A percentile compares a stretch with the other conserved stretches of the same genome.
phyloP scores from a whole-genome alignment of 2,113 vertebrate species.

The Sebastes schlegelii region DNA sequence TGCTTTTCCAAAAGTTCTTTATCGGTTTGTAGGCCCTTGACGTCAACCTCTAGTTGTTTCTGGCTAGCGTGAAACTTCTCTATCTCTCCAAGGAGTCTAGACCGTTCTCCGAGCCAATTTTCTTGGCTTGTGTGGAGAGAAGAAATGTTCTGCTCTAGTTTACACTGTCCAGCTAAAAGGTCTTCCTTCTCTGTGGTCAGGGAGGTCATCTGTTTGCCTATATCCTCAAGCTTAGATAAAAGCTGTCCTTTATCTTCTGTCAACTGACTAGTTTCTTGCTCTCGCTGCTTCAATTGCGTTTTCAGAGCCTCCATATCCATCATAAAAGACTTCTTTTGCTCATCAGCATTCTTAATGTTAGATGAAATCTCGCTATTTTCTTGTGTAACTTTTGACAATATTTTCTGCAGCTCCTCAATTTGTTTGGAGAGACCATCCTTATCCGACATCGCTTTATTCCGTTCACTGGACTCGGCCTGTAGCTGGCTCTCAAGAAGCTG shows the following conservation, averaged over 20 bases:
- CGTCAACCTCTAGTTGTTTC: constrained; percentile 70
- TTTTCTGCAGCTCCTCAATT: constrained; percentile 78
- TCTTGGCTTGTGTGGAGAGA: constrained; percentile 77
- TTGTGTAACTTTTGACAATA: constrained; percentile 73
- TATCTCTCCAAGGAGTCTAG: constrained; percentile 73
- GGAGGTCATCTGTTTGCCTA: constrained; percentile 71
- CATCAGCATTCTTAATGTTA: constrained; percentile 80
- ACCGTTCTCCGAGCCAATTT: constrained; percentile 69
- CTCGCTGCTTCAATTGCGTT: constrained; percentile 70
- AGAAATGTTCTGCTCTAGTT: constrained; percentile 77
- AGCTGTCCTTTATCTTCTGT: constrained; percentile 77
- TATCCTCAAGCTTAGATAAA: constrained; percentile 70
- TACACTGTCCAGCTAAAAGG: constrained; percentile 74
- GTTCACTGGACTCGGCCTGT: constrained; percentile 77
- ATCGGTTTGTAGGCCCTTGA: constrained; percentile 81
- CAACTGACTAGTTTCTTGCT: constrained; percentile 80
- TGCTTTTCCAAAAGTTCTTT: constrained; percentile 69
- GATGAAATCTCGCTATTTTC: constrained; percentile 83
- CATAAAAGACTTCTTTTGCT: constrained; percentile 81
- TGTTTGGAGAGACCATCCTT: constrained; percentile 77
- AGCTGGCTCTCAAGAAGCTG: constrained; percentile 75
- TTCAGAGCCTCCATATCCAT: constrained; percentile 80
- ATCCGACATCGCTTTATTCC: constrained; percentile 71
- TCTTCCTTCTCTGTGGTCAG: constrained; percentile 83
- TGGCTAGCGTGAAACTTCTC: constrained; percentile 72